Evolutionary conservation across 1,140 invertebrate genomes (phyloP), one percentile per base, ranked within the genome.

Genomic region (Telenomus remus): DNA sequence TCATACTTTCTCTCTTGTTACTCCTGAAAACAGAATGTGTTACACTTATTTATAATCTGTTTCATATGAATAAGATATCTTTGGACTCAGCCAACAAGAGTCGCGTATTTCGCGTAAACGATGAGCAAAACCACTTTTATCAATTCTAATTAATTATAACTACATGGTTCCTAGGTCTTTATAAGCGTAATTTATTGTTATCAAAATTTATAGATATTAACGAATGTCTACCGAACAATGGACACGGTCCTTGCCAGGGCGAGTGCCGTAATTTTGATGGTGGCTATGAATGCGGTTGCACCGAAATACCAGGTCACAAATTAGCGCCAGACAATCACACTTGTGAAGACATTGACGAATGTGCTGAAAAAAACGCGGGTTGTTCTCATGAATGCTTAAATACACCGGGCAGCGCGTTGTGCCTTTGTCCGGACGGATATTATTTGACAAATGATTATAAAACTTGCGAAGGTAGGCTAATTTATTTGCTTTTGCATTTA

Each of bases 221-320:
- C 80, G 92, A 93, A 82, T 93, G 92, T 75, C 79, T 89, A 3
- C 57, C 81, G 63, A 89, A 91, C 63, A 91, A 91, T 80, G 91
- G 92, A 2, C 92, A 92, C 68, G 92, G 92, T 1, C 91, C 92
- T 13, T 93, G 92, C 80, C 91, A 93, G 79, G 91, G 90, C 51
- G 85, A 83, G 16, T 95, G 94, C 81, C 82, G 85, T 53, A 94
- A 95, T 84, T 89, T 89, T 15, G 84, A 84, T 59, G 90, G 91
- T 12, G 89, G 90, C 34, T 92, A 93, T 69, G 79, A 84, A 49
- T 94, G 93, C 79, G 89, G 86, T 50, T 94, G 92, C 82, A 83
- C 86, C 19, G 82, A 86, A 55, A 89, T 91, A 15, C 82, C 86
- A 0, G 91, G 92, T 57, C 92, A 91, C 74, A 85, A 89, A 79